Evolutionary conservation across 2,797 vertebrate species (phyloP).

Genomic region (Sebastes steindachneri): DNA sequence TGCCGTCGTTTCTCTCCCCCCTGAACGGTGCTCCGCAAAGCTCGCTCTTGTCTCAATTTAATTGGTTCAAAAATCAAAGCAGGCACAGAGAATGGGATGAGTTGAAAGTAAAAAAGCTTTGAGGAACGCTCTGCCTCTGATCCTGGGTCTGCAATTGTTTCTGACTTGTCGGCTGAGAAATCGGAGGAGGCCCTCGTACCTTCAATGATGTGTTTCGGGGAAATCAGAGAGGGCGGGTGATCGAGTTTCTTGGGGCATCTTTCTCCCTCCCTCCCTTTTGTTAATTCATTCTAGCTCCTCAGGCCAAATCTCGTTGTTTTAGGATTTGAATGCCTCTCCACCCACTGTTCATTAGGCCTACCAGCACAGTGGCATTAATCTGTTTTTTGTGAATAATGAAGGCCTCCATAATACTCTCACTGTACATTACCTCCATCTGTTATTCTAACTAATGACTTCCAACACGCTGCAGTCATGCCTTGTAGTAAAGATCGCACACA

Average conservation of each 20-base stretch:
- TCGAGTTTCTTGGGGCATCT: constrained; percentile 45
- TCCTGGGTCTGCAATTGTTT: constrained; percentile 71
- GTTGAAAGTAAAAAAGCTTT: constrained; percentile 26
- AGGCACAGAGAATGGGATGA: constrained; percentile 15
- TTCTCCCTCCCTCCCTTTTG: constrained; percentile 20
- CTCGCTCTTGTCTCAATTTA: constrained; percentile 60
- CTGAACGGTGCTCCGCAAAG: constrained; percentile 5
- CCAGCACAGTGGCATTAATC: constrained; percentile 53
- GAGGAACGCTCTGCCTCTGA: constrained; percentile 33
- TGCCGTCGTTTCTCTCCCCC: neutral
- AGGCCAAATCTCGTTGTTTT: constrained; percentile 52
- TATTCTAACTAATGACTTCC: constrained; percentile 60
- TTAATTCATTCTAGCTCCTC: constrained; percentile 49
- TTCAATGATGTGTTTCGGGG: constrained; percentile 55
- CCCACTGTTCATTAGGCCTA: constrained; percentile 65
- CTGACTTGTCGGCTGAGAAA: constrained; percentile 60
- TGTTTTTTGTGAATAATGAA: constrained; percentile 65
- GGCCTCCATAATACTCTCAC: constrained; percentile 44
- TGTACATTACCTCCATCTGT: constrained; percentile 59
- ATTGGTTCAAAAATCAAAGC: constrained; percentile 75
- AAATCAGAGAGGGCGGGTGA: constrained; percentile 35
- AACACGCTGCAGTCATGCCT: constrained; percentile 29
- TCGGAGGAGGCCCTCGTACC: constrained; percentile 49
- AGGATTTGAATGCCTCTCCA: constrained; percentile 43
- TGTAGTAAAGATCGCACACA: constrained; percentile 23